Evolutionary conservation across 2,113 vertebrate species (phyloP).

Genomic region (Hylia prasina): DNA sequence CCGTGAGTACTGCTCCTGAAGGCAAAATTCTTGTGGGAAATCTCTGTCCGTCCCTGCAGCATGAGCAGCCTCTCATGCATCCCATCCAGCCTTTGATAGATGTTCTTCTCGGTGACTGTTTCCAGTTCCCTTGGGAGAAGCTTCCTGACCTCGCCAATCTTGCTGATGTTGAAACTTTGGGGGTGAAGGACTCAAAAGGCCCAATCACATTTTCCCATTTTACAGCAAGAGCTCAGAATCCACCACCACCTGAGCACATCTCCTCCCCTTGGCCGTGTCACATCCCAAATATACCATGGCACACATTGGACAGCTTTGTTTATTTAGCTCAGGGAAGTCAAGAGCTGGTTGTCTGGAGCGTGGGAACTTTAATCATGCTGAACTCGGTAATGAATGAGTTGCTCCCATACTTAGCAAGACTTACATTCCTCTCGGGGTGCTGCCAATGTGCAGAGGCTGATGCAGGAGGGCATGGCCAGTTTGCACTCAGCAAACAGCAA

Average conservation of each 20-base stretch:
- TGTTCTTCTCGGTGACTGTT: not conserved
- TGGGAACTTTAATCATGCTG: constrained; percentile 10
- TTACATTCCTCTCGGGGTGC: not conserved
- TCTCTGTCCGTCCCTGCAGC: not conserved
- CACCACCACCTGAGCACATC: accelerated
- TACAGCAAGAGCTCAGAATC: not conserved
- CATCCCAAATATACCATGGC: not conserved
- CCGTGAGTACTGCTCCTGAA: constrained; percentile 63
- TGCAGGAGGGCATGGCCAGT: not conserved
- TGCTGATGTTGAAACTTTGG: not conserved
- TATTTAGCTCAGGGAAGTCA: not conserved
- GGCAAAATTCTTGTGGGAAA: not conserved
- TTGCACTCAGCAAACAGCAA: not conserved
- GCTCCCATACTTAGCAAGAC: constrained; percentile 14
- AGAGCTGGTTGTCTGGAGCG: not conserved
- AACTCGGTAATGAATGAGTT: not conserved
- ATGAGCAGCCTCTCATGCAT: not conserved
- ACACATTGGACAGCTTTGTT: not conserved
- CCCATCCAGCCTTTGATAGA: not conserved
- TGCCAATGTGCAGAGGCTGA: not conserved
- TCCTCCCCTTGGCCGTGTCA: not conserved
- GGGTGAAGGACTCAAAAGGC: not conserved
- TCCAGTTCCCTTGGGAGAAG: not conserved
- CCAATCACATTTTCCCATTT: not conserved
- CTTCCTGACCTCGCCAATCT: not conserved